phyloP scores from a whole-genome alignment of 2,113 vertebrate genomes.

The Plecotus auritus region DNA sequence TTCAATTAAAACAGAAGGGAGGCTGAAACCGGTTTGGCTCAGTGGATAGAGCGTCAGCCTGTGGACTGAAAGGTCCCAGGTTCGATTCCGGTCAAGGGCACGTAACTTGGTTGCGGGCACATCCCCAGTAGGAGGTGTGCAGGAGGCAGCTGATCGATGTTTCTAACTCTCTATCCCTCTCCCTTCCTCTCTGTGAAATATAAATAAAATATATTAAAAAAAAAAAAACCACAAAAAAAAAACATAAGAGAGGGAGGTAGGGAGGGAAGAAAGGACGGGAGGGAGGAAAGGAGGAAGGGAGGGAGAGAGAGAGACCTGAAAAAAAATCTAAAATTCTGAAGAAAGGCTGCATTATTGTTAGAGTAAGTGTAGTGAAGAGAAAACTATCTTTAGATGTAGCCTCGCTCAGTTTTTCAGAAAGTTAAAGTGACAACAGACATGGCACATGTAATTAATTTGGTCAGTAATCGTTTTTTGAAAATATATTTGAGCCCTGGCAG shows the following conservation, averaged over 20 bases:
- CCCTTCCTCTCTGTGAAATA: too few species aligned
- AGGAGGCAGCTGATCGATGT: too few species aligned
- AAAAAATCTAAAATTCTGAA: neutral
- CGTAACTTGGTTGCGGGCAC: too few species aligned
- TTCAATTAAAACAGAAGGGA: neutral
- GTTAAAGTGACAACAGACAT: neutral
- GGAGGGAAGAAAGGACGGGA: neutral
- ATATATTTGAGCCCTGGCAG: neutral
- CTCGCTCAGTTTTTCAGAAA: neutral
- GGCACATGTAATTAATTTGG: neutral
- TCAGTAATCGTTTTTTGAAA: neutral
- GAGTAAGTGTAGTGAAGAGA: neutral
- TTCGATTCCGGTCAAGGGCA: too few species aligned
- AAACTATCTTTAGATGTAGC: neutral
- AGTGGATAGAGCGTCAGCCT: too few species aligned
- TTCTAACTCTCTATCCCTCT: too few species aligned
- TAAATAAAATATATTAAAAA: too few species aligned
- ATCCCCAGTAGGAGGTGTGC: too few species aligned
- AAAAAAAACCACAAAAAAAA: too few species aligned
- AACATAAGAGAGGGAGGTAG: too few species aligned
- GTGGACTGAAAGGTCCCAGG: too few species aligned
- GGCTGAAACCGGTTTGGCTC: too few species aligned
- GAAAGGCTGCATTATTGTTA: neutral
- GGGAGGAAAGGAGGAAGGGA: neutral
- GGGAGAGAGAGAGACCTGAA: neutral